Evolutionary conservation across 2,888 invertebrate genomes (phyloP), one percentile per base, ranked within the genome.

Genomic region (Pachycephus smyrnensis): DNA sequence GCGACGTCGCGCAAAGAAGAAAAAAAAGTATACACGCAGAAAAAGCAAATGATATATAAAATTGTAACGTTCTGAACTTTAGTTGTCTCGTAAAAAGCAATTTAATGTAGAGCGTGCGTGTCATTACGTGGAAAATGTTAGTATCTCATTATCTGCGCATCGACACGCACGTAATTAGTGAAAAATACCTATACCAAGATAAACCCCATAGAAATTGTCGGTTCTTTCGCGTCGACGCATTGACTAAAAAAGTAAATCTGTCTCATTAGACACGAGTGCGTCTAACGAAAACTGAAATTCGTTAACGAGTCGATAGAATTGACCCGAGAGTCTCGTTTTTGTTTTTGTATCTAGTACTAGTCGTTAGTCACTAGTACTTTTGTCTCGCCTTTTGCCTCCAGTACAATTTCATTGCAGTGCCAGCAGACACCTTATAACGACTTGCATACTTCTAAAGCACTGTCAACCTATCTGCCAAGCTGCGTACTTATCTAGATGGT

Each of bases 381-480:
- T 68, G 30, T 31, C 68, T 86, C 87, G 88, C 89, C 89, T 89
- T 89, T 89, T 89, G 89, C 89, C 89, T 89, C 89, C 80, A 85
- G 78, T 82, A 83, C 82, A 77, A 78, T 37, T 77, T 31, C 9
- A 77, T 68, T 69, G 75, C 40, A 40, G 40, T 40, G 40, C 40
- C 40, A 40, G 4, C 40, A 40, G 40, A 15, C 15, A 40, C 40
- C 40, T 40, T 15, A 1, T 40, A 15, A 40, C 15, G 40, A 40
- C 15, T 40, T 40, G 40, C 40, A 40, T 40, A 15, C 40, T 4
- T 40, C 15, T 40, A 40, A 15, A 40, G 40, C 40, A 40, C 40
- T 15, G 4, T 15, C 40, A 15, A 40, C 6, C 40, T 0, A 40
- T 40, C 4, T 15, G 40, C 40, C 40, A 40, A 40, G 6, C 40